Percentiles rank a stretch among this genome's conserved stretches.
These are phyloP conservation scores for Thysanoteuthis rhombus DNA, from an alignment of 2,888 invertebrate species.

Conservation along the genomic window DNA sequence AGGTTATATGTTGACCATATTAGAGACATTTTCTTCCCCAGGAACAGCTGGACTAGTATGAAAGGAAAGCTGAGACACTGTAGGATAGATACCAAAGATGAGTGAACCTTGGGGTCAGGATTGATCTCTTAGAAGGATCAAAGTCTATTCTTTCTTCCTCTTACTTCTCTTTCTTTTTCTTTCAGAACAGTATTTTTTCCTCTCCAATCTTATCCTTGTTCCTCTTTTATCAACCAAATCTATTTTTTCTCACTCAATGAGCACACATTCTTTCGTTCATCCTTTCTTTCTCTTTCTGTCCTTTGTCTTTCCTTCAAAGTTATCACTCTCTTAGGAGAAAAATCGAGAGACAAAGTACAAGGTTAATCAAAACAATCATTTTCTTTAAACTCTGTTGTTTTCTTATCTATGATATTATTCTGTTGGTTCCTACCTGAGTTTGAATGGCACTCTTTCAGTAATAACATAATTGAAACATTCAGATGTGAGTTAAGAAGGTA, in stretches of 20 bases:
- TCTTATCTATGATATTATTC: too few species aligned
- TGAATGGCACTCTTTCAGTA: too few species aligned
- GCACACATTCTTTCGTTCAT: too few species aligned
- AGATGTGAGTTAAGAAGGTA: too few species aligned
- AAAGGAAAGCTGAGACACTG: conserved; percentile 1
- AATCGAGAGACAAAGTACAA: too few species aligned
- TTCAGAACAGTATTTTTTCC: not conserved
- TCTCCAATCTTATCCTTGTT: not conserved
- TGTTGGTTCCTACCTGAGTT: too few species aligned
- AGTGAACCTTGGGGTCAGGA: not conserved
- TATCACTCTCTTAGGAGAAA: too few species aligned
- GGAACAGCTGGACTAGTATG: not conserved
- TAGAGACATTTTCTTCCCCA: not conserved
- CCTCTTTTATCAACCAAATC: not conserved
- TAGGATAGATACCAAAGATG: not conserved
- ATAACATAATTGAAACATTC: too few species aligned
- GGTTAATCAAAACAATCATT: too few species aligned
- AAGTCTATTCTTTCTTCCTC: not conserved
- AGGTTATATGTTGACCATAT: not conserved
- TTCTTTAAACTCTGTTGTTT: too few species aligned
- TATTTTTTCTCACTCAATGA: not conserved
- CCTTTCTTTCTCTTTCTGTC: too few species aligned
- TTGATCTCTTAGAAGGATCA: not conserved
- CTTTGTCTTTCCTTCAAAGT: too few species aligned
- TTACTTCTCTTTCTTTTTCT: not conserved